Evolutionary conservation across 2,113 vertebrate species (phyloP), one percentile per base, ranked within the genome.

Genomic region (Tachysurus fulvidraco): DNA sequence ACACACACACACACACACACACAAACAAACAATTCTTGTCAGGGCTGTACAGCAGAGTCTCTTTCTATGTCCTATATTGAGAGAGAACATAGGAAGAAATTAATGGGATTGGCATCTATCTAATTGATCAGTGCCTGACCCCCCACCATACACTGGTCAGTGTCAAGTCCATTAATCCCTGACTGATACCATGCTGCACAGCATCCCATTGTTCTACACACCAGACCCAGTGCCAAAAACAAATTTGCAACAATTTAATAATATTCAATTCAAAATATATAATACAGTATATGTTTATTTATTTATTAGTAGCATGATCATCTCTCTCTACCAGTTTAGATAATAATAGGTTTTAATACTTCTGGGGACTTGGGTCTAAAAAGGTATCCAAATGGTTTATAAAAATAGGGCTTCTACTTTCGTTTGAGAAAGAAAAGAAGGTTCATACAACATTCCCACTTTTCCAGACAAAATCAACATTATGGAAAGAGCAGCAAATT

Each of bases 121-220:
- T 36, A 36, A 36, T 36, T 36, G 36, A 36, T 36, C 62, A 82
- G 67, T 11, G 73, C 88, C 90, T 25, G 78, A 85, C 86, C 88
- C 86, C 78, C 88, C 90, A 81, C 76, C 87, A 87, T 73, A 81
- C 87, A 84, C 36, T 91, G 93, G 93, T 95, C 93, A 93, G 95
- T 94, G 36, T 36, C 36, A 36, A 36, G 36, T 36, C 36, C 36
- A 36, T 36, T 36, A 92, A 92, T 93, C 90, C 90, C 92, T 94
- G 81, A 55, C 65, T 11, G 21, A 64, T 91, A 88, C 81, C 85
- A 84, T 64, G 57, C 74, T 83, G 83, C 81, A 78, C 65, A 7
- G 25, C 71, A 59, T 86, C 64, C 17, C 25, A 46, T 62, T 76
- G 80, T 28, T 52, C 79, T 76, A 81, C 13, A 57, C 57, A 46